Percentiles rank a stretch among this genome's conserved stretches.
phyloP scores from a whole-genome alignment of 2,113 vertebrate genomes.

The Phaetusa simplex region DNA sequence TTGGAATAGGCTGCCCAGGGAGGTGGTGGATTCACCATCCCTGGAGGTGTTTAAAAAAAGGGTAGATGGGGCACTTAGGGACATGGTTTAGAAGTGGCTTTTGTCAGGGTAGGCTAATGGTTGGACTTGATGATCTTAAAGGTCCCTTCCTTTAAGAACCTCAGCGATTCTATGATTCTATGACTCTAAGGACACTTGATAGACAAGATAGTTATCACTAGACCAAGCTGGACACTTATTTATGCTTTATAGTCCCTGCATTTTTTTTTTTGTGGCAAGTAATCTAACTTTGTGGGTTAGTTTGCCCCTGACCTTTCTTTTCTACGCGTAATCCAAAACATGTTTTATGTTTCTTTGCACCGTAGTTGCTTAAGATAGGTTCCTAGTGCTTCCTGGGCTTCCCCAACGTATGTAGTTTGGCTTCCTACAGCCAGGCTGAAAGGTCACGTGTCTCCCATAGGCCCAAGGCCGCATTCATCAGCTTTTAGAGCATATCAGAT shows the following conservation, averaged over 20 bases:
- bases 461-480: accelerated
- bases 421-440: not conserved
- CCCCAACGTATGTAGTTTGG: not conserved
- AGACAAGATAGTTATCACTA: too few relatives aligned
- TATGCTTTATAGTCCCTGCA: not conserved
- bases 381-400: not conserved
- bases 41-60: too few relatives aligned
- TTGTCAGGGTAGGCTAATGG: too few relatives aligned
- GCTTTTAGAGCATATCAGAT: not conserved
- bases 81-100: too few relatives aligned
- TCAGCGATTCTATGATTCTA: too few relatives aligned
- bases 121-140: too few relatives aligned
- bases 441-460: not conserved
- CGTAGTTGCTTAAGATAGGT: not conserved
- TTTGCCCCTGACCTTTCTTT: not conserved
- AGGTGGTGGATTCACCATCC: too few relatives aligned
- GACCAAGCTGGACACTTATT: not conserved
- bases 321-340: not conserved
- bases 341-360: not conserved
- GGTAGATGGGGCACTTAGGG: too few relatives aligned
- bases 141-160: too few relatives aligned
- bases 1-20: too few relatives aligned
- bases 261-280: not conserved
- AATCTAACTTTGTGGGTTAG: not conserved
- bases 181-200: not conserved